phyloP scores from a whole-genome alignment of 2,888 invertebrate genomes.

The Campopleginae sp. region DNA sequence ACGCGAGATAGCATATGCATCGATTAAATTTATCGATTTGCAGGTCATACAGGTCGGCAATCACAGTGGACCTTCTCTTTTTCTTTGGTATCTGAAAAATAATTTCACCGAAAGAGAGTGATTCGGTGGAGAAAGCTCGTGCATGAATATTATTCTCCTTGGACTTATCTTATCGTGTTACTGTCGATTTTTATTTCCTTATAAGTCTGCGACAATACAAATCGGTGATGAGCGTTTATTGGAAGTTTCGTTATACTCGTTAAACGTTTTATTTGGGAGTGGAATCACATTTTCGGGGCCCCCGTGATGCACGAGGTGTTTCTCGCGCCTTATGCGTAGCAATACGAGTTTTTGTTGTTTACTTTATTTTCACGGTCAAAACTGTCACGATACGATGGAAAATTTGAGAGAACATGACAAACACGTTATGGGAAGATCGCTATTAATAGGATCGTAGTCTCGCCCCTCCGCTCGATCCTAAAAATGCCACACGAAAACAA shows the following conservation, averaged over 20 bases:
- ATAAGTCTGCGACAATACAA: background rate
- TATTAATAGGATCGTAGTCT: constrained; percentile 34
- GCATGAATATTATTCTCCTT: background rate
- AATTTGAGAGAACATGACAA: constrained; percentile 39
- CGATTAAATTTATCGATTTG: constrained; percentile 59
- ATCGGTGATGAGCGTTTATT: constrained; percentile 7
- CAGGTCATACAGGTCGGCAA: constrained; percentile 57
- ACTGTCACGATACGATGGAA: constrained; percentile 6
- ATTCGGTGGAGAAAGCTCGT: background rate
- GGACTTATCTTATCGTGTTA: constrained; percentile 50
- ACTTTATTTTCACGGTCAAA: background rate
- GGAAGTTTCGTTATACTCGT: constrained; percentile 14
- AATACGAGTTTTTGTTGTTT: background rate
- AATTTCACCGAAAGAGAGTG: constrained; percentile 13
- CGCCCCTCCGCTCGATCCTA: background rate
- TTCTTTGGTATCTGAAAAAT: background rate
- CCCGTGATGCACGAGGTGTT: constrained; percentile 15
- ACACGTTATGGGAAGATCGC: background rate
- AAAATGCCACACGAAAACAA: constrained; percentile 14
- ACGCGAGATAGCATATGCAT: constrained; percentile 20
- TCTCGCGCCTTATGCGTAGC: constrained; percentile 2
- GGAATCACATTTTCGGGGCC: constrained; percentile 31
- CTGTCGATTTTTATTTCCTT: constrained; percentile 16
- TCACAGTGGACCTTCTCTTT: background rate
- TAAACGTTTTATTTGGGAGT: constrained; percentile 43